These are phyloP conservation scores for Sitta europaea DNA, from an alignment of 2,113 vertebrate genomes.

Conservation along the genomic window DNA sequence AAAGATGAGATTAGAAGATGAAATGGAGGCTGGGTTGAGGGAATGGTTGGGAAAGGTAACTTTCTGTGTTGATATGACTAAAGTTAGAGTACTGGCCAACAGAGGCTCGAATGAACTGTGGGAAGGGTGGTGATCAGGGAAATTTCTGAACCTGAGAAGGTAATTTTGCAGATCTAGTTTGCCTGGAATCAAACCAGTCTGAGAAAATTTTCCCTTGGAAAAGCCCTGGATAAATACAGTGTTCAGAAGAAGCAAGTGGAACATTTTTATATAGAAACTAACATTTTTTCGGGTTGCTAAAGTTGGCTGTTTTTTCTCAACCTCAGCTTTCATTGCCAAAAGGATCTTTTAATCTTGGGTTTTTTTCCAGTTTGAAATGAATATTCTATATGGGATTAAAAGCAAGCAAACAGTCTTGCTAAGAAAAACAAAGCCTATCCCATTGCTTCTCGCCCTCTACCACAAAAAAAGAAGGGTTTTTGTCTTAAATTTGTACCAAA, in stretches of 20 bases:
- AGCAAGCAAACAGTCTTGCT: not conserved
- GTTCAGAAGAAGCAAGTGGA: not conserved
- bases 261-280: not conserved
- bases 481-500: not conserved
- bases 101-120: rapidly evolving
- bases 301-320: not conserved
- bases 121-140: not conserved
- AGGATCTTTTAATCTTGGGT: not conserved
- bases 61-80: not conserved
- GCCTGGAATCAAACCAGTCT: not conserved
- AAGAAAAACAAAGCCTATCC: not conserved
- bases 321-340: not conserved
- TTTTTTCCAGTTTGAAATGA: not conserved
- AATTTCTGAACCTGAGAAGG: not conserved
- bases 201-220: not conserved
- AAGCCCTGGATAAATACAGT: not conserved
- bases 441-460: not conserved
- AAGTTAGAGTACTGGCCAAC: not conserved
- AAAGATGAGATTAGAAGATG: not conserved
- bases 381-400: not conserved
- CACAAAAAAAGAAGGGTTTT: not conserved
- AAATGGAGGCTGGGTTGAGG: not conserved
- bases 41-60: not conserved
- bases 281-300: not conserved
- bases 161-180: not conserved